Evolutionary conservation across 2,797 vertebrate species (phyloP).

Genomic region (Micropoecilia bifurca): DNA sequence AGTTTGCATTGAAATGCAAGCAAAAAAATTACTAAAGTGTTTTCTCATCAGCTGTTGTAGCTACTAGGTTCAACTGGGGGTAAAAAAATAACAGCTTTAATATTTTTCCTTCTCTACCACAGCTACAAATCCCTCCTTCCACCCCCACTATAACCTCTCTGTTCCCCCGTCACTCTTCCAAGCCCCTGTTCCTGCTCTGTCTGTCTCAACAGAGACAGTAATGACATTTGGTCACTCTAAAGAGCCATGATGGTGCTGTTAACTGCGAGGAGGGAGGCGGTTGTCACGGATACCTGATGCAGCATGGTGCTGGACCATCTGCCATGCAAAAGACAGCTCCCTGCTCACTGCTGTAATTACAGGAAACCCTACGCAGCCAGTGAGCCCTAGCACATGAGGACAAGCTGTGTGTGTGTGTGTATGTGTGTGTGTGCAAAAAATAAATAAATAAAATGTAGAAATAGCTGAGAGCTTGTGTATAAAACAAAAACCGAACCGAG

Average conservation of each 20-base stretch:
- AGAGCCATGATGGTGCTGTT: constrained; percentile 69
- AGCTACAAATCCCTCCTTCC: constrained; percentile 6
- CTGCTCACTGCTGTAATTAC: constrained; percentile 83
- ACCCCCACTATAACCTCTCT: constrained; percentile 2
- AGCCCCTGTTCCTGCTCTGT: constrained; percentile 16
- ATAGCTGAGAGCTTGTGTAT: constrained; percentile 14
- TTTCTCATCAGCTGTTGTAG: background rate
- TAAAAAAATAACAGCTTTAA: constrained; percentile 8
- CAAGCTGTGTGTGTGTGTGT: constrained; percentile 37
- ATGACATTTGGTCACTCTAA: constrained; percentile 76
- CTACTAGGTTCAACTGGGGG: constrained; percentile 20
- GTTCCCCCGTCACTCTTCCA: constrained; percentile 12
- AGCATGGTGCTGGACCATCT: constrained; percentile 89
- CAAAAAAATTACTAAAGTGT: constrained; percentile 7
- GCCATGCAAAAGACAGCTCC: constrained; percentile 85
- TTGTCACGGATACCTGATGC: constrained; percentile 90
- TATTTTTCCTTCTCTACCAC: constrained; percentile 1
- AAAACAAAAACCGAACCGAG: constrained; percentile 14
- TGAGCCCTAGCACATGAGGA: constrained; percentile 48
- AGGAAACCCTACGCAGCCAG: constrained; percentile 65
- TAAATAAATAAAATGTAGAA: constrained; percentile 12
- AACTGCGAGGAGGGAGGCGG: constrained; percentile 70
- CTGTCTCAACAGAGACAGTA: constrained; percentile 57
- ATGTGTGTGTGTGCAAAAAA: constrained; percentile 34
- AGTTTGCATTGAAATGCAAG: background rate